phyloP scores from a whole-genome alignment of 2,797 vertebrate species.

The Vespertilio murinus region DNA sequence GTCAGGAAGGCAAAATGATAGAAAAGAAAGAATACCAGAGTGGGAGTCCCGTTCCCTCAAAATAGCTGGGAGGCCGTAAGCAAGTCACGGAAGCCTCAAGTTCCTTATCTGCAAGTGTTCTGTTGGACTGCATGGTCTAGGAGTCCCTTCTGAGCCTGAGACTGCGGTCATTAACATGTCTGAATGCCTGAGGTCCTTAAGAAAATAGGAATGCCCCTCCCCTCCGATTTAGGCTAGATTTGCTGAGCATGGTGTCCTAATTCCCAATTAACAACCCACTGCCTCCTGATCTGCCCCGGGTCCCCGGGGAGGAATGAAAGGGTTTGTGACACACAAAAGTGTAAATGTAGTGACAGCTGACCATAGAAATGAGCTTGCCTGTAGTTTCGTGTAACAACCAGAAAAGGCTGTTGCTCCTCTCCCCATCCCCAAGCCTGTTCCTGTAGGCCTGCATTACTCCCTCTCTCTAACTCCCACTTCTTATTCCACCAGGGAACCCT shows the following conservation, averaged over 20 bases:
- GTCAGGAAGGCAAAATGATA: conserved; percentile 19
- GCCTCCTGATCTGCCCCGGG: conserved; percentile 59
- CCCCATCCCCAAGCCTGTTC: conserved; percentile 60
- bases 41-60: background rate
- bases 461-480: conserved; percentile 50
- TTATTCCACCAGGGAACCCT: conserved; percentile 68
- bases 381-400: conserved; percentile 55
- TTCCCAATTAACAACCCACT: conserved; percentile 27
- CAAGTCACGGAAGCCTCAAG: conserved; percentile 12
- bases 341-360: conserved; percentile 73
- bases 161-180: background rate
- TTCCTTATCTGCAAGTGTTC: background rate
- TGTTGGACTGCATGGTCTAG: background rate
- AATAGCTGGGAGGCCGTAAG: background rate
- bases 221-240: background rate
- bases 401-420: conserved; percentile 63
- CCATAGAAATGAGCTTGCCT: conserved; percentile 68
- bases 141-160: conserved; percentile 24
- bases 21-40: background rate
- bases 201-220: conserved; percentile 14
- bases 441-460: conserved; percentile 67
- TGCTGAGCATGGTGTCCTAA: conserved; percentile 3
- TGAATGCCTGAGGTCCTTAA: conserved; percentile 51
- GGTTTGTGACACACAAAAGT: conserved; percentile 72
- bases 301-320: conserved; percentile 55